phyloP scores from a whole-genome alignment of 2,888 invertebrate species.

The Orchestes rusci region DNA sequence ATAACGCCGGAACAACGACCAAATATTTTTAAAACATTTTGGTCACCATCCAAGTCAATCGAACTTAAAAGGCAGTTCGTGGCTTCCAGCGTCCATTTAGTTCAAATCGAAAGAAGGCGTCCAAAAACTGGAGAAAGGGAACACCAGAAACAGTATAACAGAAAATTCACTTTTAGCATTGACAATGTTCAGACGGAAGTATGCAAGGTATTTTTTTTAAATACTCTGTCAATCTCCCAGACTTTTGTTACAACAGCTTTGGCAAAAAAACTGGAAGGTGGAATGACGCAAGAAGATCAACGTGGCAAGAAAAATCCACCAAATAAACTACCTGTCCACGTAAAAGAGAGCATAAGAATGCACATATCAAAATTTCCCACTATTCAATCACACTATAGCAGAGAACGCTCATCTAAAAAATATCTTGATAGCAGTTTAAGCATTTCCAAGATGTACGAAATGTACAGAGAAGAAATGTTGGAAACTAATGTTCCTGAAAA shows the following conservation, averaged over 20 bases:
- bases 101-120: slow-evolving; percentile 7
- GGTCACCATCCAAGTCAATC: slow-evolving; percentile 7
- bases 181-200: slow-evolving; percentile 6
- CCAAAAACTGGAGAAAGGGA: slow-evolving; percentile 7
- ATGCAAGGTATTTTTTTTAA: slow-evolving; percentile 11
- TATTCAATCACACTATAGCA: slow-evolving; percentile 3
- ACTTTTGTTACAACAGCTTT: not conserved
- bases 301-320: not conserved
- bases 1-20: slow-evolving; percentile 4
- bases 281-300: not conserved
- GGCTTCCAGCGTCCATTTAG: slow-evolving; percentile 7
- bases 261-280: not conserved
- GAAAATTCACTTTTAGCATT: slow-evolving; percentile 7
- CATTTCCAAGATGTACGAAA: slow-evolving; percentile 4
- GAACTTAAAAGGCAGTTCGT: slow-evolving; percentile 7
- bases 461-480: slow-evolving; percentile 6
- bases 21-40: slow-evolving; percentile 8
- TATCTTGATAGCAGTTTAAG: slow-evolving; percentile 2
- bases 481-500: slow-evolving; percentile 2
- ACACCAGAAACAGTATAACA: slow-evolving; percentile 6
- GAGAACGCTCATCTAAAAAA: slow-evolving; percentile 5
- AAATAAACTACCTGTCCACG: not conserved
- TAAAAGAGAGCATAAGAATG: not conserved
- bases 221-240: slow-evolving; percentile 9
- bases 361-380: slow-evolving; percentile 5